These are phyloP conservation scores for Calyptommatus sinebrachiatus DNA, from an alignment of 2,113 vertebrate species.

Conservation along the genomic window DNA sequence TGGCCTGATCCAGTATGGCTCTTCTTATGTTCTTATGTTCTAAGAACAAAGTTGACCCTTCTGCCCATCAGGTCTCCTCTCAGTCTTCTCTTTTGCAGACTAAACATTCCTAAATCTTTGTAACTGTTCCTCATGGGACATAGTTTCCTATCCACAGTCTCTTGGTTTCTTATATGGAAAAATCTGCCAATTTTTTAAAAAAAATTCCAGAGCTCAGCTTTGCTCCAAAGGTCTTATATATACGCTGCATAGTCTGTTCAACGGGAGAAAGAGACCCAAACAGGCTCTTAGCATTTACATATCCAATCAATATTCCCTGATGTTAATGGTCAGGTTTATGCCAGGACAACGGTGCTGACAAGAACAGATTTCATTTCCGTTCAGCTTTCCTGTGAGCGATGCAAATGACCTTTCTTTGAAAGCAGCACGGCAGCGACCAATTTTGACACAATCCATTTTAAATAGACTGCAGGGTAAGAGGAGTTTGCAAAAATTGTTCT, in stretches of 20 bases:
- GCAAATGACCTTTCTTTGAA: neutral
- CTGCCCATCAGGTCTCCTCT: too few species aligned
- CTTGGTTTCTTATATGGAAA: too few species aligned
- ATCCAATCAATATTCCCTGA: neutral
- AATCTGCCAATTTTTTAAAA: too few species aligned
- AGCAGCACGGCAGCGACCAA: neutral
- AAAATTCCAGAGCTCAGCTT: neutral
- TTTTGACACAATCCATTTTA: slow-evolving; percentile 31
- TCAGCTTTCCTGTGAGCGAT: neutral
- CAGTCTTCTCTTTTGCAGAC: too few species aligned
- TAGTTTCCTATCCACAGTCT: too few species aligned
- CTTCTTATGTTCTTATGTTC: too few species aligned
- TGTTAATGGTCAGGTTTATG: neutral
- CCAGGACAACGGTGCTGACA: neutral
- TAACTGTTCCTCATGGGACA: too few species aligned
- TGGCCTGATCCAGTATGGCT: too few species aligned
- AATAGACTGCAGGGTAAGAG: neutral
- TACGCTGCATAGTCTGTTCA: neutral
- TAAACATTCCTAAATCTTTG: too few species aligned
- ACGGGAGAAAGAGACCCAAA: neutral
- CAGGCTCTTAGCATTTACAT: neutral
- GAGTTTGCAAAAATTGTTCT: slow-evolving; percentile 32
- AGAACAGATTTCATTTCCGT: neutral
- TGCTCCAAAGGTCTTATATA: neutral
- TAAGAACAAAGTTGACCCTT: too few species aligned